Conservation (phyloP, 2,113 vertebrate genomes). For the Tringa solitaria region DNA sequence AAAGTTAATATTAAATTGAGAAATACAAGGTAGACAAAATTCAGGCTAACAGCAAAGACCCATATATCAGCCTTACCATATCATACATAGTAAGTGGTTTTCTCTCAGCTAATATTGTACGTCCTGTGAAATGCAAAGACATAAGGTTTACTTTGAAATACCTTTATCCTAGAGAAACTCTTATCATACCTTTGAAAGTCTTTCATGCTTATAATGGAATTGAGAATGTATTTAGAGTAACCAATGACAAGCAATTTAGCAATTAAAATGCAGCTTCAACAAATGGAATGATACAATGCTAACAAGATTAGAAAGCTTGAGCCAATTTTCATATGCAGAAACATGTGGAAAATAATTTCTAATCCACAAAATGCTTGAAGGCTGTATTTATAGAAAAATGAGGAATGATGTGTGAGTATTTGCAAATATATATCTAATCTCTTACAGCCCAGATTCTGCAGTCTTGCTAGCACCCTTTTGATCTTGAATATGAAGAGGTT, state of each 20-base stretch:
- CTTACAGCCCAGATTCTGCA: slow-evolving; percentile 31
- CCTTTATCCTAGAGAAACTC: neutral
- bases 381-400: slow-evolving; percentile 22
- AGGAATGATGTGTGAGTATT: neutral
- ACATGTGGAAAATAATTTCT: slow-evolving; percentile 54
- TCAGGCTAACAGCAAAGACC: neutral
- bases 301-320: slow-evolving; percentile 56
- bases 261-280: slow-evolving; percentile 58
- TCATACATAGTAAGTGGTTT: neutral
- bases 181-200: slow-evolving; percentile 27
- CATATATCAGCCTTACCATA: neutral
- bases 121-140: neutral
- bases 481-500: neutral
- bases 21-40: neutral
- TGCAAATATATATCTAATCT: slow-evolving; percentile 49
- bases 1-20: neutral
- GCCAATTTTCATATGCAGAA: slow-evolving; percentile 55
- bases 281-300: slow-evolving; percentile 30
- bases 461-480: neutral
- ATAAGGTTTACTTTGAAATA: neutral
- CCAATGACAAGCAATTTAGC: slow-evolving; percentile 21
- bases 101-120: neutral
- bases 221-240: slow-evolving; percentile 25
- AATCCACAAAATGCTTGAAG: slow-evolving; percentile 42
- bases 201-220: slow-evolving; percentile 19